These are phyloP conservation scores for Chelonoidis abingdonii DNA, from an alignment of 2,113 vertebrate genomes.

Conservation along the genomic window DNA sequence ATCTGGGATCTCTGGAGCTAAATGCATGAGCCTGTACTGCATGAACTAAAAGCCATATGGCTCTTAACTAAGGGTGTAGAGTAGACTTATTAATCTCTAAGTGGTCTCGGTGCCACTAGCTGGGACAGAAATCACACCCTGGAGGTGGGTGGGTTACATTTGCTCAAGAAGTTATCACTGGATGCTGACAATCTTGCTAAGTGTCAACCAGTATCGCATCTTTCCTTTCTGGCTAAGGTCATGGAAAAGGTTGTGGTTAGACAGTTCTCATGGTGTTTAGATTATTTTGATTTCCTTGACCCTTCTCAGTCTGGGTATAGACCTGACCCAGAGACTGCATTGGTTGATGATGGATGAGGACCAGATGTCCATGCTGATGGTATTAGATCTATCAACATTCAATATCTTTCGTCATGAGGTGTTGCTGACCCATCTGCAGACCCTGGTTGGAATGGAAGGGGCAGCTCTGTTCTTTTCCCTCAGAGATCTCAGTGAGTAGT, in stretches of 20 bases:
- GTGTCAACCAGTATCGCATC: not conserved
- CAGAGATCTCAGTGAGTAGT: not conserved
- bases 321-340: not conserved
- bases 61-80: too few relatives aligned
- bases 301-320: not conserved
- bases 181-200: not conserved
- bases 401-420: not conserved
- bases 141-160: too few relatives aligned
- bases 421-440: not conserved
- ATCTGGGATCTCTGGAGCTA: too few relatives aligned
- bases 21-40: too few relatives aligned
- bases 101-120: too few relatives aligned
- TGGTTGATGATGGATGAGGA: not conserved
- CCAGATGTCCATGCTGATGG: not conserved
- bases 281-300: not conserved
- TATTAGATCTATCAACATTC: not conserved
- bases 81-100: too few relatives aligned
- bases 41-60: too few relatives aligned
- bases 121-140: too few relatives aligned
- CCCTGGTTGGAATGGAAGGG: not conserved
- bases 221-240: not conserved
- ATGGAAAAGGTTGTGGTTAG: not conserved
- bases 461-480: not conserved
- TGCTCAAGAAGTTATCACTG: not conserved
- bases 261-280: not conserved